Percentiles rank a stretch among this genome's conserved stretches.
phyloP scores from a whole-genome alignment of 2,113 vertebrate species.

The Camelus dromedarius region DNA sequence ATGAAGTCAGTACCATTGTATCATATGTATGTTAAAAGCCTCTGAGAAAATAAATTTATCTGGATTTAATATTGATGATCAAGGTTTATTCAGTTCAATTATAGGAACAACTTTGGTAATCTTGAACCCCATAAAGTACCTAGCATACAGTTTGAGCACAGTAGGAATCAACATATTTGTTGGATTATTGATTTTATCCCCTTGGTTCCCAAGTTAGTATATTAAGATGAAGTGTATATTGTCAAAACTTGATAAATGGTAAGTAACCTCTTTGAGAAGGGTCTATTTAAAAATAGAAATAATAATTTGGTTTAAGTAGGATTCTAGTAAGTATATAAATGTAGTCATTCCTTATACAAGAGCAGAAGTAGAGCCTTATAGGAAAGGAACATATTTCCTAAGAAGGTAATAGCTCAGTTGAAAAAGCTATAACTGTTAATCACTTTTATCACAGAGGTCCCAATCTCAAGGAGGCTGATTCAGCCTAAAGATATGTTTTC shows the following conservation, averaged over 20 bases:
- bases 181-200: background rate
- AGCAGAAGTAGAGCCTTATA: background rate
- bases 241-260: conserved; percentile 3
- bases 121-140: background rate
- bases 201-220: background rate
- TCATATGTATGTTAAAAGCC: background rate
- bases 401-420: background rate
- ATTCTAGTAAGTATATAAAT: background rate
- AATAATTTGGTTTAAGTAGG: background rate
- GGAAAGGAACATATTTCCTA: background rate
- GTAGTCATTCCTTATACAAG: background rate
- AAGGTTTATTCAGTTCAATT: background rate
- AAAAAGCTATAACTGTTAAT: background rate
- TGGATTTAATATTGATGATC: background rate
- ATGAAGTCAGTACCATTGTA: background rate
- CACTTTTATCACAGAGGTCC: background rate
- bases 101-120: background rate
- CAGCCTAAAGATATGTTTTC: background rate
- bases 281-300: background rate
- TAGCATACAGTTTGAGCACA: background rate
- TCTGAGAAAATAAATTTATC: background rate
- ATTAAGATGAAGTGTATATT: background rate
- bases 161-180: background rate
- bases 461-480: background rate
- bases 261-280: background rate